Evolutionary conservation across 2,888 invertebrate species (phyloP).

Genomic region (Amiota mariae): DNA sequence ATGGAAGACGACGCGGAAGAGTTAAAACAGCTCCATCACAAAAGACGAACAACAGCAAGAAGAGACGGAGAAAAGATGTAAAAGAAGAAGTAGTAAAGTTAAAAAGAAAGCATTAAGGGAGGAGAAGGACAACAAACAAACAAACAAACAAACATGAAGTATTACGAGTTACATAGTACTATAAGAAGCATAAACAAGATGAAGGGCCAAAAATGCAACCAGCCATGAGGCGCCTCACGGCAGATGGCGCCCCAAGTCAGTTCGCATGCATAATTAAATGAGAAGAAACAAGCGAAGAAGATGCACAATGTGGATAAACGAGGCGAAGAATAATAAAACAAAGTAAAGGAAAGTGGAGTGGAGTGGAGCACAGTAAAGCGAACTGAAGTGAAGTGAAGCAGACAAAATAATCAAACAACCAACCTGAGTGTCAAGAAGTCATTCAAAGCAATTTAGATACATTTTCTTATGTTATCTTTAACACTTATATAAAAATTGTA

Average conservation of each 20-base stretch:
- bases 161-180: too few relatives aligned
- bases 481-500: too few relatives aligned
- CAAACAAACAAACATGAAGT: too few relatives aligned
- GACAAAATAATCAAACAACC: slow-evolving; percentile 8
- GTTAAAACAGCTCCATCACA: neutral
- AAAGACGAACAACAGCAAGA: neutral
- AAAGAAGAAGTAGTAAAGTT: too few relatives aligned
- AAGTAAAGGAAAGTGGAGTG: neutral
- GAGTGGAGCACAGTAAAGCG: too few relatives aligned
- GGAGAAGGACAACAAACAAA: too few relatives aligned
- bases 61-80: neutral
- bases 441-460: slow-evolving; percentile 25
- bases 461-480: too few relatives aligned
- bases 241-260: neutral
- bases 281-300: neutral
- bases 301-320: neutral
- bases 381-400: too few relatives aligned
- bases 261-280: too few relatives aligned
- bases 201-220: neutral
- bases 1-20: slow-evolving; percentile 14
- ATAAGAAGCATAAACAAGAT: neutral
- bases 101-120: too few relatives aligned
- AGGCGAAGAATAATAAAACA: neutral
- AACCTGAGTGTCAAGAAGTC: slow-evolving; percentile 21
- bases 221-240: neutral